Percentiles rank a stretch among this genome's conserved stretches.
These are phyloP conservation scores for Diaphora mendica DNA, from an alignment of 2,888 invertebrate genomes.

Conservation along the genomic window DNA sequence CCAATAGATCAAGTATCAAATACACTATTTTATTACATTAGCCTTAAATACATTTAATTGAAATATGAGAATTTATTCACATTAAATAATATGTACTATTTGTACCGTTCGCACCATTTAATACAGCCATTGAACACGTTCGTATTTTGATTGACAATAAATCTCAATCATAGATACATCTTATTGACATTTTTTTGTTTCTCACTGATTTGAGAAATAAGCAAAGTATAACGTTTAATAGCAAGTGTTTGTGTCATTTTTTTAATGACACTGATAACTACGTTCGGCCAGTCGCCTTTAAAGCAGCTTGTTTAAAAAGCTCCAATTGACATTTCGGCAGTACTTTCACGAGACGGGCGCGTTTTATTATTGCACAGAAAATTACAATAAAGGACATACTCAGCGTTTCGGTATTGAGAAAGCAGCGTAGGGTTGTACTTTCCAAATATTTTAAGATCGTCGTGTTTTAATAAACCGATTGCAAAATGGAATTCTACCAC, in stretches of 20 bases:
- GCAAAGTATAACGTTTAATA: background rate
- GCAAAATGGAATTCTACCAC: background rate
- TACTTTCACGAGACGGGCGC: constrained; percentile 48
- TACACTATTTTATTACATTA: background rate
- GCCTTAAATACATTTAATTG: background rate
- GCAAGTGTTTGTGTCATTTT: constrained; percentile 2
- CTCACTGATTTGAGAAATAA: background rate
- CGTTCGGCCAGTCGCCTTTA: constrained; percentile 23
- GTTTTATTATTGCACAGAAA: constrained; percentile 52
- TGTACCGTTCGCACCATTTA: no score
- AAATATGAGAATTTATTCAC: background rate
- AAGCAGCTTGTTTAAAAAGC: constrained; percentile 37
- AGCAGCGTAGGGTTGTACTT: constrained; percentile 50
- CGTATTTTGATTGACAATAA: background rate
- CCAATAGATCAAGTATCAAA: background rate
- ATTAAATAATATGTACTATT: no score
- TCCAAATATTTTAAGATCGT: background rate
- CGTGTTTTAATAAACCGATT: background rate
- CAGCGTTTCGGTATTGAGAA: constrained; percentile 57
- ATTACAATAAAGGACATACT: constrained; percentile 62
- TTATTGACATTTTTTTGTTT: background rate
- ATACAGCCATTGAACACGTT: no score
- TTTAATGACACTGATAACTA: constrained; percentile 44
- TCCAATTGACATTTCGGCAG: constrained; percentile 49
- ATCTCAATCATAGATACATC: background rate